Conservation (phyloP, 2,113 vertebrate genomes). For the Proteles cristata region DNA sequence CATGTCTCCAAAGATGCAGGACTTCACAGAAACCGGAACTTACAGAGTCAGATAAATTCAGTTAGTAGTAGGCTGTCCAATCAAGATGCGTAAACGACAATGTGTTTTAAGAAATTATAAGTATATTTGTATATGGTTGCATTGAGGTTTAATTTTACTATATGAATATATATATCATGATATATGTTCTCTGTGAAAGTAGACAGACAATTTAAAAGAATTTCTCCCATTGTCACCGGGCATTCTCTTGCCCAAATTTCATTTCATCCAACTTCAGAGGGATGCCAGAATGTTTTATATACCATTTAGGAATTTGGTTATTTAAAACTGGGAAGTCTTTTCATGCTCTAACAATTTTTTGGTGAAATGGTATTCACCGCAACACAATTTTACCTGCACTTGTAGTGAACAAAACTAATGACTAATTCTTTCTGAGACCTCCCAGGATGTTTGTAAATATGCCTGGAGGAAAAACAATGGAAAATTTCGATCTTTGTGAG, state of each 20-base stretch:
- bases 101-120: background rate
- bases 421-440: background rate
- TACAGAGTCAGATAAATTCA: constrained; percentile 25
- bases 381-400: constrained; percentile 19
- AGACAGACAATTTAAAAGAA: constrained; percentile 34
- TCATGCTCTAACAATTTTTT: background rate
- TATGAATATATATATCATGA: constrained; percentile 23
- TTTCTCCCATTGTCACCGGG: background rate
- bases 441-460: constrained; percentile 48
- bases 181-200: background rate
- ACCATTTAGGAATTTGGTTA: background rate
- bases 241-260: background rate
- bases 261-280: background rate
- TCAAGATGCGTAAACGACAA: background rate
- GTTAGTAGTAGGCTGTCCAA: background rate
- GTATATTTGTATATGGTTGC: background rate
- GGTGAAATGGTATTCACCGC: background rate
- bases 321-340: constrained; percentile 23
- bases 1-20: constrained; percentile 15
- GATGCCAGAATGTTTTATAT: background rate
- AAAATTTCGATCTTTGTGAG: constrained; percentile 55
- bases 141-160: background rate
- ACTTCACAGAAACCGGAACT: background rate
- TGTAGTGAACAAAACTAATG: constrained; percentile 21
- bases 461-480: constrained; percentile 54